Evolutionary conservation across 1,140 invertebrate species (phyloP), one percentile per base, ranked within the genome.

Genomic region (Brachionus manjavacas): DNA sequence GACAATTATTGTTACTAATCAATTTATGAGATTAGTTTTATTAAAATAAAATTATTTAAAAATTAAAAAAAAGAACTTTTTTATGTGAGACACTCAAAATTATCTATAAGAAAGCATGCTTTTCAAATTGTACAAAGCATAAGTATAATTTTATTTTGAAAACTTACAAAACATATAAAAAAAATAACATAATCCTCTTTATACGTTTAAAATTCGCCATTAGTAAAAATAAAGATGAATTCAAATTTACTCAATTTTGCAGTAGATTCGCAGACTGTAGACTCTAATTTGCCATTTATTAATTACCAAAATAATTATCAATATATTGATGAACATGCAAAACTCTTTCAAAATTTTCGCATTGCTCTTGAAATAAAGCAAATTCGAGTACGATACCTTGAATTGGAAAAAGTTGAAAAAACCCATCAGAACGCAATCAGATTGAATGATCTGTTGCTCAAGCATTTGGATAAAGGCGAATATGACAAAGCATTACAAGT

Each of bases 381-480:
- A 41, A 72, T 72, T 2, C 31, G n/a, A 8, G 68, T 72, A 8
- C 68, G 68, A 16, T 72, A 72, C 68, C 35, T 72, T 9, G 72
- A 76, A 11, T 49, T 76, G n/a, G 72, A 46, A 76, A 46, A 49
- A 3, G 23, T 35, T 25, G 72, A 76, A 76, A 76, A 76, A 76
- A 25, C 41, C 7, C 39, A 76, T 3, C 43, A 49, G 41, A 49
- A 14, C 3, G 20, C 41, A 12, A 49, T 49, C 9, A 46, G 25
- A 76, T 16, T 76, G 12, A 25, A 49, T 14, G 72, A 76, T 76
- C 20, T 49, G 14, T 25, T 76, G 23, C 20, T 49, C 0, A 76
- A 76, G 25, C 72, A 76, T 76, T 46, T 76, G 23, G 72, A 76
- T 11, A 76, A 76, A 7, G 72, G 72, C 8, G 72, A 76, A 49